Evolutionary conservation across 2,888 invertebrate genomes (phyloP).

Genomic region (Andrena bucephala): DNA sequence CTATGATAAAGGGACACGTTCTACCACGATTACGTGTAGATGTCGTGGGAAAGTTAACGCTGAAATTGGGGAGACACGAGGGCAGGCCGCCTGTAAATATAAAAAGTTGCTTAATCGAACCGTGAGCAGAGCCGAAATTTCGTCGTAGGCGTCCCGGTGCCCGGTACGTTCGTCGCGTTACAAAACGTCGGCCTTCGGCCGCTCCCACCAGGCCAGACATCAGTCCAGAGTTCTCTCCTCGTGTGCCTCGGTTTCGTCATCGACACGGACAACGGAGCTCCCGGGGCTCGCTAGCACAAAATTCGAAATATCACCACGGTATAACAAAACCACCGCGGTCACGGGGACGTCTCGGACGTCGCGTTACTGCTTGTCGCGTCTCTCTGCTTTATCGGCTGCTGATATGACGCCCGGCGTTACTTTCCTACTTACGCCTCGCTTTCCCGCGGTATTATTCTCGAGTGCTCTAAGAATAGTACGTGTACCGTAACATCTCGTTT

Average conservation of each 20-base stretch:
- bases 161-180: constrained; percentile 53
- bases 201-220: constrained; percentile 55
- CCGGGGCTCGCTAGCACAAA: constrained; percentile 35
- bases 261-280: constrained; percentile 30
- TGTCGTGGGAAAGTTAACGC: constrained; percentile 10
- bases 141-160: constrained; percentile 61
- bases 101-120: constrained; percentile 57
- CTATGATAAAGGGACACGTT: not conserved
- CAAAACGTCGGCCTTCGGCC: constrained; percentile 67
- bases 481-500: constrained; percentile 10
- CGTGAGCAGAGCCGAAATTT: constrained; percentile 56
- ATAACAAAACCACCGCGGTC: constrained; percentile 46
- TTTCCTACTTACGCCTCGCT: constrained; percentile 30
- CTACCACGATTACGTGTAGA: not conserved
- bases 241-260: constrained; percentile 63
- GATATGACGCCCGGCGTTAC: constrained; percentile 61
- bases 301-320: constrained; percentile 57
- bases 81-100: constrained; percentile 18
- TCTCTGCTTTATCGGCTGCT: constrained; percentile 77
- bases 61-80: not conserved
- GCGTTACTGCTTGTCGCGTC: constrained; percentile 32
- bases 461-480: constrained; percentile 56
- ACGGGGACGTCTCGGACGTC: constrained; percentile 20
- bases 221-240: constrained; percentile 61
- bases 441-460: constrained; percentile 42